A percentile compares a stretch with the other conserved stretches of the same genome.
phyloP scores from a whole-genome alignment of 2,888 invertebrate genomes.

The Portevinia maculata region DNA sequence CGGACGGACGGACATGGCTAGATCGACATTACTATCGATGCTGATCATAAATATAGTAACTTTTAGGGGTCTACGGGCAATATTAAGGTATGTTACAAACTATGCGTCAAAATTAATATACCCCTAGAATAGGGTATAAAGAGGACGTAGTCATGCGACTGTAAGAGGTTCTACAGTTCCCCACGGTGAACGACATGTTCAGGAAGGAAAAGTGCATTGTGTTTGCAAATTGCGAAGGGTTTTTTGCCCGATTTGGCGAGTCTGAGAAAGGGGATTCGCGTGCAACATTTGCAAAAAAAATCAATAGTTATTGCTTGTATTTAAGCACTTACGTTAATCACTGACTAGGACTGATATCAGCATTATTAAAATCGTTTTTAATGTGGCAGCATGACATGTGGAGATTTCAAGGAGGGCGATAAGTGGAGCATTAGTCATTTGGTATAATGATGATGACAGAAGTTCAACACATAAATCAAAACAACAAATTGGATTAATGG shows the following conservation, averaged over 20 bases:
- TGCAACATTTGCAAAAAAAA: not conserved
- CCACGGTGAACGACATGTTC: slow-evolving; percentile 38
- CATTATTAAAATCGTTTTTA: not conserved
- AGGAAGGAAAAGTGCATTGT: slow-evolving; percentile 35
- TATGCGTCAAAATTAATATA: too few species aligned
- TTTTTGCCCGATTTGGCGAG: not conserved
- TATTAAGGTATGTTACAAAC: too few species aligned
- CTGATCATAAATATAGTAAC: too few species aligned
- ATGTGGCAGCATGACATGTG: too few species aligned
- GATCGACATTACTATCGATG: too few species aligned
- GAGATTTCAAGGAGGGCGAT: not conserved
- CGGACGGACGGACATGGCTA: too few species aligned
- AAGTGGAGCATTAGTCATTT: not conserved
- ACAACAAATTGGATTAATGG: too few species aligned
- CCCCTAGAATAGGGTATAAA: too few species aligned
- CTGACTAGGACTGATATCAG: not conserved
- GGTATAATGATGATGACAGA: not conserved
- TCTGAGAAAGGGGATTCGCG: not conserved
- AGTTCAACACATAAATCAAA: too few species aligned
- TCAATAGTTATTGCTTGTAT: not conserved
- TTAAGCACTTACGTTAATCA: slow-evolving; percentile 11
- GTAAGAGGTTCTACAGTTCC: slow-evolving; percentile 15
- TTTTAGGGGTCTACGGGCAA: too few species aligned
- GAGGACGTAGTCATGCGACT: slow-evolving; percentile 56
- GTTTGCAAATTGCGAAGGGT: not conserved